These are phyloP conservation scores for Neopipo cinnamomea DNA, from an alignment of 2,113 vertebrate species.

Conservation along the genomic window DNA sequence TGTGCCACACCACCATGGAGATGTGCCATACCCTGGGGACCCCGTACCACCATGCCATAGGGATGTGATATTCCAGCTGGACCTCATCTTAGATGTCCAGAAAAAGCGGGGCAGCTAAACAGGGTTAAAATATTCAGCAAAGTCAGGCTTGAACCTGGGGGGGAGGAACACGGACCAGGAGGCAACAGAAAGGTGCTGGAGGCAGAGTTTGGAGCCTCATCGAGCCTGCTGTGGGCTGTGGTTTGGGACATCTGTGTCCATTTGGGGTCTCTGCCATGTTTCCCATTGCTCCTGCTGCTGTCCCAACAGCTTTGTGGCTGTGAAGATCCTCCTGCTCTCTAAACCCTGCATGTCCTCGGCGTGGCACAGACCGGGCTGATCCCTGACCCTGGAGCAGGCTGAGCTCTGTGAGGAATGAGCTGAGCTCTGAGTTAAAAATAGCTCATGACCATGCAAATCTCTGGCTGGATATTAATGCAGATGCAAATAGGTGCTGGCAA, in stretches of 20 bases:
- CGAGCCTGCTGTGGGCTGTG: accelerated
- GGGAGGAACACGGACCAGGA: accelerated
- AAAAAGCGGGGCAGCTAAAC: background rate
- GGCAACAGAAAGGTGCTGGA: background rate
- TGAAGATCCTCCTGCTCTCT: background rate
- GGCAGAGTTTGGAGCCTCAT: background rate
- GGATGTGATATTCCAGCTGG: background rate
- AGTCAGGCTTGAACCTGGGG: background rate
- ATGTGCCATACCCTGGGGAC: background rate
- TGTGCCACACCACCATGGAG: background rate
- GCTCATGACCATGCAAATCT: slow-evolving; percentile 37
- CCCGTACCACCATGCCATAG: background rate
- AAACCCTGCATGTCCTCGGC: background rate
- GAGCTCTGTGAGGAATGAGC: background rate
- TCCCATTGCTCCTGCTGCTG: background rate
- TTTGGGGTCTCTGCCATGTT: background rate
- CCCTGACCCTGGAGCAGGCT: background rate
- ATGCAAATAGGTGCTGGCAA: slow-evolving; percentile 28
- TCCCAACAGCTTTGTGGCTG: background rate
- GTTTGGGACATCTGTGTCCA: background rate
- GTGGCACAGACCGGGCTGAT: accelerated
- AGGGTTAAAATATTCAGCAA: background rate
- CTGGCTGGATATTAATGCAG: background rate
- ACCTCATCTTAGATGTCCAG: background rate
- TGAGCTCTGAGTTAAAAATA: slow-evolving; percentile 44